Evolutionary conservation across 2,888 invertebrate species (phyloP), one percentile per base, ranked within the genome.

Genomic region (Leucania comma): DNA sequence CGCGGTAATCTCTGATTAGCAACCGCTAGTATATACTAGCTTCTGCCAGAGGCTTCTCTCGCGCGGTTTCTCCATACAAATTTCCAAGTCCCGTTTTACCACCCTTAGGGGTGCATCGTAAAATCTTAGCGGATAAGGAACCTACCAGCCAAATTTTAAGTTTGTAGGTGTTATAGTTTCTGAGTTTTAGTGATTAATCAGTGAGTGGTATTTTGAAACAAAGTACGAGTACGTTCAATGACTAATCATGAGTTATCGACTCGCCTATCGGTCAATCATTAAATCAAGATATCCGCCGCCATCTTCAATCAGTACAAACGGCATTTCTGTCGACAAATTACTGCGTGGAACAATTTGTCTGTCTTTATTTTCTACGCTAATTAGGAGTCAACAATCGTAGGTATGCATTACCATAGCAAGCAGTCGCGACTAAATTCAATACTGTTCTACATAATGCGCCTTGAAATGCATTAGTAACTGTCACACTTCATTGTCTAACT

Each of bases 401-500:
- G 35, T 24, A 51, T 24, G 26, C 54, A 79, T 78, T 78, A 56
- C 79, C 78, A 65, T 72, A 62, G 64, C 78, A 82, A 59, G 54
- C 67, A 51, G 63, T 60, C 50, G 67, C 53, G 48, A 62, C 67
- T 78, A 70, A 22, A 78, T 68, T 65, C 42, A 62, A 65, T 72
- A 22, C 60, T 67, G 79, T 64, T 72, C 79, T 62, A 72, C 79
- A 79, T 82, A 67, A 68, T 62, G 68, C 61, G 26, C 79, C 66
- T 78, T 82, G 79, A 50, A 68, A 68, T 38, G 78, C 64, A 58
- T 79, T 64, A 65, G 67, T 79, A 57, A 82, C 82, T 68, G 79
- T 82, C 48, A 46, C 79, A 62, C 72, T 62, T 68, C 61, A 68
- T 72, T 67, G 50, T 70, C 29, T 58, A 59, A 62, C 38, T 70